These are phyloP conservation scores for Oligia fasciuncula DNA, from an alignment of 2,888 invertebrate species.

Conservation along the genomic window DNA sequence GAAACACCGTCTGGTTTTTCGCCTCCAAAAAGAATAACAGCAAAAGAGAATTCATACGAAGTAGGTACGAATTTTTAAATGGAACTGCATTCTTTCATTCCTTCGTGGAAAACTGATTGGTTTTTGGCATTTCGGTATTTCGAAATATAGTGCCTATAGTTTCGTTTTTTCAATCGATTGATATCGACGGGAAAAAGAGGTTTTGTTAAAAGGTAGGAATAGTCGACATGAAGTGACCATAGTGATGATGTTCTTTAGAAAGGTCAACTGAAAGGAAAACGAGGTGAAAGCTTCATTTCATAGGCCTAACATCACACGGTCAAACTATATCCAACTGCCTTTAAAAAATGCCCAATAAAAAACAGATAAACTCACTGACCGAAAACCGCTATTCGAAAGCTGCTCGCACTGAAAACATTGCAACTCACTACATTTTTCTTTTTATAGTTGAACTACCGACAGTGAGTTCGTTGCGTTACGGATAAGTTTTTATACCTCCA, in stretches of 20 bases:
- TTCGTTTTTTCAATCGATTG: background rate
- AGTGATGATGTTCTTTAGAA: background rate
- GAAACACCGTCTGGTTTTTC: conserved; percentile 29
- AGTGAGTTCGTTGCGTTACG: conserved; percentile 9
- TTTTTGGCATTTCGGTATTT: conserved; percentile 36
- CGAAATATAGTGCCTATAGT: background rate
- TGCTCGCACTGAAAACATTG: conserved; percentile 13
- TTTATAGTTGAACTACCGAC: conserved; percentile 25
- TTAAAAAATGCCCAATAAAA: conserved; percentile 32
- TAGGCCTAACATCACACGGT: conserved; percentile 1
- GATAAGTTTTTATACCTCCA: conserved; percentile 5
- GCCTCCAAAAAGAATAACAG: conserved; percentile 27
- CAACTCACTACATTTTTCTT: conserved; percentile 28
- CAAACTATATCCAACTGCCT: conserved; percentile 7
- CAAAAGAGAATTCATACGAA: conserved; percentile 30
- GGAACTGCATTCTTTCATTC: conserved; percentile 46
- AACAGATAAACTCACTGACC: conserved; percentile 11
- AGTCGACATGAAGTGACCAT: background rate
- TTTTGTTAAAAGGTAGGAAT: too few relatives aligned
- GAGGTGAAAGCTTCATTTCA: background rate
- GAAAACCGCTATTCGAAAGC: conserved; percentile 29
- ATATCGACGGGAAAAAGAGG: background rate
- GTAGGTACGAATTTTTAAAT: conserved; percentile 50
- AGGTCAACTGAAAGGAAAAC: background rate
- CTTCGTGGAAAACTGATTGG: conserved; percentile 51